phyloP scores from a whole-genome alignment of 2,888 invertebrate species.

The Eristalis tenax region DNA sequence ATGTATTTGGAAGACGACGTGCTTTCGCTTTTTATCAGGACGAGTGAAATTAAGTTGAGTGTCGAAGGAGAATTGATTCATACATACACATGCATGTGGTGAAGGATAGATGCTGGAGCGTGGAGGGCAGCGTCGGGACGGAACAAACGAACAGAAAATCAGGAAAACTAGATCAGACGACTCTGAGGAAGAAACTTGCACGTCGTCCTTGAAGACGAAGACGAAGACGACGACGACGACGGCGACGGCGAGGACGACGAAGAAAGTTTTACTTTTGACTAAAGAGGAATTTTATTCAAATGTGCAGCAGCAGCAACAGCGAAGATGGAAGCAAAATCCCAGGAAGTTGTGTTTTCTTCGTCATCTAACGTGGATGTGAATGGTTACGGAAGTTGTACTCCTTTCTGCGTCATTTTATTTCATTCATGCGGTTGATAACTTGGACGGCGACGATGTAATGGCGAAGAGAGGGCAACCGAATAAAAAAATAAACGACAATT shows the following conservation, averaged over 20 bases:
- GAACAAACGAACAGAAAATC: background rate
- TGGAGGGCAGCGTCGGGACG: background rate
- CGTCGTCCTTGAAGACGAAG: conserved; percentile 66
- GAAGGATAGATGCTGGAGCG: background rate
- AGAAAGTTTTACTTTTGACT: conserved; percentile 57
- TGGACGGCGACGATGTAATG: conserved; percentile 5
- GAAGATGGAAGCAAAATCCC: conserved; percentile 21
- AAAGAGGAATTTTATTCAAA: conserved; percentile 62
- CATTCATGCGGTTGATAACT: conserved; percentile 31
- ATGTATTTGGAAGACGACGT: conserved; percentile 29
- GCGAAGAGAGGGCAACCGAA: background rate
- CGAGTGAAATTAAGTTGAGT: conserved; percentile 67
- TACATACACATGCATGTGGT: conserved; percentile 34
- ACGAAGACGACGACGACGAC: conserved; percentile 50
- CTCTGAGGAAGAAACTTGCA: conserved; percentile 43
- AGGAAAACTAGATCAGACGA: conserved; percentile 65
- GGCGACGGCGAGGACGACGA: conserved; percentile 39
- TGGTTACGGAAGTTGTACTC: conserved; percentile 31
- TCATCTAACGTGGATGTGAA: conserved; percentile 30
- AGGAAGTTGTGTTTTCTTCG: conserved; percentile 20
- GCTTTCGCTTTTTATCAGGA: conserved; percentile 67
- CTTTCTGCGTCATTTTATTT: conserved; percentile 50
- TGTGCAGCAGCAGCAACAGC: conserved; percentile 13
- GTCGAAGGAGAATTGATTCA: conserved; percentile 72
- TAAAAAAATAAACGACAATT: conserved; percentile 18